Conservation (phyloP, 2,888 invertebrate species). For the Apamea monoglypha region DNA sequence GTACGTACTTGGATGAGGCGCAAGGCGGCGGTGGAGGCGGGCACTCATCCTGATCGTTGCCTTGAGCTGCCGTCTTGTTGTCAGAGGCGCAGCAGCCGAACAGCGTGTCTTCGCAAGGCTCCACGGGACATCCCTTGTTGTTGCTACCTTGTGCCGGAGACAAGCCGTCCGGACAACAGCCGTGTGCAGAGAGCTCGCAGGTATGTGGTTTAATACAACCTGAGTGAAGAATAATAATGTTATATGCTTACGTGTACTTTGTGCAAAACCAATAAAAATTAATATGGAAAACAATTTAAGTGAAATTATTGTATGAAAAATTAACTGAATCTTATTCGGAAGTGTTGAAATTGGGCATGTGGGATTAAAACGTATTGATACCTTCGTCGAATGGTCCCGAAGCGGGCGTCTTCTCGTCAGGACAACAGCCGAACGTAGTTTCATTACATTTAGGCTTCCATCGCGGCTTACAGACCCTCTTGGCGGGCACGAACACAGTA, state of each 20-base stretch:
- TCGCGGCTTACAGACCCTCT: conserved; percentile 82
- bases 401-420: conserved; percentile 94
- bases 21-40: conserved; percentile 92
- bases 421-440: conserved; percentile 95
- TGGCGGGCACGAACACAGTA: conserved; percentile 63
- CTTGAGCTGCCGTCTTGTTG: conserved; percentile 93
- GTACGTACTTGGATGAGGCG: conserved; percentile 87
- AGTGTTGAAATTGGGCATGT: background rate
- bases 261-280: background rate
- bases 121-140: conserved; percentile 93
- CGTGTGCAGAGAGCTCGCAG: conserved; percentile 93
- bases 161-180: conserved; percentile 96
- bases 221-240: conserved; percentile 63
- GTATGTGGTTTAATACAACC: conserved; percentile 93
- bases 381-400: conserved; percentile 95
- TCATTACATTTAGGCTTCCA: conserved; percentile 90
- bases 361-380: conserved; percentile 62
- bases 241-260: background rate
- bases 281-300: background rate
- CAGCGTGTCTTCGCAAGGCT: conserved; percentile 93
- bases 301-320: background rate
- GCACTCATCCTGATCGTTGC: conserved; percentile 96
- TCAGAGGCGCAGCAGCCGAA: conserved; percentile 96
- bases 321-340: background rate
- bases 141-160: conserved; percentile 94